phyloP scores from a whole-genome alignment of 1,140 invertebrate species.

The Polypedilum vanderplanki region DNA sequence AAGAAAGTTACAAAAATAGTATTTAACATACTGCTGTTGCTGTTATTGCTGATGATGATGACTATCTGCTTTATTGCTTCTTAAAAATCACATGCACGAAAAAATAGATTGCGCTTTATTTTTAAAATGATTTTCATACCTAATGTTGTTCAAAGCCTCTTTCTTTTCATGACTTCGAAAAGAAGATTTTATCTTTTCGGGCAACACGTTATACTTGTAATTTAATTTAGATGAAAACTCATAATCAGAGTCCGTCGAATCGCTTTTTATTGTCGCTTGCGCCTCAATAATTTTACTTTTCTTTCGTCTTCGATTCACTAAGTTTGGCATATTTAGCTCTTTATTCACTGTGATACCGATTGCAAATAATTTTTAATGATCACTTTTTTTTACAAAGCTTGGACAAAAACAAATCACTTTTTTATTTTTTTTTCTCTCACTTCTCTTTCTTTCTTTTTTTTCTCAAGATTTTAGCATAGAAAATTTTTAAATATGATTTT shows the following conservation, averaged over 20 bases:
- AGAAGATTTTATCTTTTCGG: not conserved
- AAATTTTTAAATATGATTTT: conserved; percentile 15
- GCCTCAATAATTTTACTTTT: conserved; percentile 12
- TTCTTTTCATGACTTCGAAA: not conserved
- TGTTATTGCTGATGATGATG: too few relatives aligned
- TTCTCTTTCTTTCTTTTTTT: not conserved
- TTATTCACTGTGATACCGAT: too few relatives aligned
- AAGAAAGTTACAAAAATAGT: too few relatives aligned
- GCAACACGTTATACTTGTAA: not conserved
- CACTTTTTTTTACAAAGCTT: not conserved
- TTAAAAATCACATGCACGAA: too few relatives aligned
- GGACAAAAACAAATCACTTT: too few relatives aligned
- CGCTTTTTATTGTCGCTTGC: not conserved
- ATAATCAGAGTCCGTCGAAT: not conserved
- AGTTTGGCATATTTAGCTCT: not conserved
- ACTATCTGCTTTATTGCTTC: too few relatives aligned
- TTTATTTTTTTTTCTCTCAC: too few relatives aligned
- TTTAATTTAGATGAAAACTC: conserved; percentile 24
- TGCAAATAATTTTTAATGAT: not conserved
- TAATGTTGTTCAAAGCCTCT: not conserved
- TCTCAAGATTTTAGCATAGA: not conserved
- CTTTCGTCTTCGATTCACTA: conserved; percentile 21
- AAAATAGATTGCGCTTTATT: too few relatives aligned
- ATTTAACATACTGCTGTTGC: too few relatives aligned
- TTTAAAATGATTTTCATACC: not conserved